Base-by-base conservation (phyloP, 1,140 invertebrate species). In the Drosophila sulfurigaster region DNA sequence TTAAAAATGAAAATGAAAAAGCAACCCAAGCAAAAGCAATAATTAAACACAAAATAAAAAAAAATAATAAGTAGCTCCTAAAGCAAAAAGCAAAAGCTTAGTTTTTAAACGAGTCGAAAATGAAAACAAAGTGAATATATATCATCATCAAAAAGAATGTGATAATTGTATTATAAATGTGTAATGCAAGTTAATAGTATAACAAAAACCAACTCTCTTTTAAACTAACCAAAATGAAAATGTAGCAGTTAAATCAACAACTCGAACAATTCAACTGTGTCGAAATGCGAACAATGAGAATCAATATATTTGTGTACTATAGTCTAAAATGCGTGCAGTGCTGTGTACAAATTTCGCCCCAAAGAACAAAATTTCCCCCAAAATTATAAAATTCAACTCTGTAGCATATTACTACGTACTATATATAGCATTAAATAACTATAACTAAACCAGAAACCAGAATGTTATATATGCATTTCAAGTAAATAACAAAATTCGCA, bases 91-190 rank as follows among this genome's bases (percentile, higher is more conserved):
- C 15, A 73, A 70, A 63, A 69, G 52, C 56, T 65, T 63, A 69
- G 67, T 72, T 77, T 72, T 63, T 68, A 69, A 75, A 60, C 5
- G 57, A 68, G 58, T 75, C 71, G 35, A 69, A 81, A 67, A 81
- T 78, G 70, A 76, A 82, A 81, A 77, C 64, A 86, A 75, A 80
- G 81, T 74, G 59, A 82, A 75, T 80, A 81, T 88, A 88, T 88
- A 88, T 88, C 83, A 88, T 88, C 85, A 89, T 89, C 85, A 89
- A 89, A 88, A 85, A 75, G 85, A 90, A 90, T 89, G 85, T 89
- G 85, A 89, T 89, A 89, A 81, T 81, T 85, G 81, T 89, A 89
- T 89, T 79, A 90, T 89, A 89, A 79, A 81, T 58, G 51, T 58
- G 51, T 89, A 81, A 85, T 83, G 78, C 85, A 88, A 89, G 75